These are phyloP conservation scores for Charanyca ferruginea DNA, from an alignment of 2,888 invertebrate genomes.

Conservation along the genomic window DNA sequence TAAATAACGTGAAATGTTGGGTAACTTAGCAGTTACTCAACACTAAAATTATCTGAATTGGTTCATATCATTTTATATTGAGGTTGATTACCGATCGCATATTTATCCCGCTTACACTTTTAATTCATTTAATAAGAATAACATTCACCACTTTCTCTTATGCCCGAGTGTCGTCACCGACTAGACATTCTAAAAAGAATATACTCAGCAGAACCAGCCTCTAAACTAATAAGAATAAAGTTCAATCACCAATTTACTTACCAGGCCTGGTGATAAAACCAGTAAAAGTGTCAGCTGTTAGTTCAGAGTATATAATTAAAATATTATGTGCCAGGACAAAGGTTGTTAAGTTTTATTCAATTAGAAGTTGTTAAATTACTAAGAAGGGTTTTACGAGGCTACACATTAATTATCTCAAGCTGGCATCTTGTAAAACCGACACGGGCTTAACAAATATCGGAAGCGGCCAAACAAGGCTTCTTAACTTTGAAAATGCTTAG, in stretches of 20 bases:
- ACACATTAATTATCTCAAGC: constrained; percentile 87
- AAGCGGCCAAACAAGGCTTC: constrained; percentile 83
- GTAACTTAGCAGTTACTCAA: no score
- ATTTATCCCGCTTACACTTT: no score
- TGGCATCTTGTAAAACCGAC: constrained; percentile 84
- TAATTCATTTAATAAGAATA: no score
- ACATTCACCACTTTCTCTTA: not conserved
- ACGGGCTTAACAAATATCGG: constrained; percentile 87
- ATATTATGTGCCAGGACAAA: constrained; percentile 51
- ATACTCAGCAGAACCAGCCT: not conserved
- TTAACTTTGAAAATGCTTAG: constrained; percentile 84
- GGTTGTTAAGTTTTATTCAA: constrained; percentile 72
- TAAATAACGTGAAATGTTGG: no score
- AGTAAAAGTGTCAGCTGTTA: constrained; percentile 28
- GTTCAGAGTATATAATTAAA: constrained; percentile 33
- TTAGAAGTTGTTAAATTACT: constrained; percentile 81
- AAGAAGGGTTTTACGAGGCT: constrained; percentile 71
- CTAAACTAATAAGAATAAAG: not conserved
- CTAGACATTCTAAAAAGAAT: not conserved
- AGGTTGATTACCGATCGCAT: no score
- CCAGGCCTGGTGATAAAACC: not conserved
- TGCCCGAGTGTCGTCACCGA: not conserved
- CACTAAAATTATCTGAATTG: no score
- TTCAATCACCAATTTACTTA: not conserved
- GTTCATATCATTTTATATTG: no score